A percentile compares a stretch with the other conserved stretches of the same genome.
Evolutionary conservation across 2,888 invertebrate species (phyloP).

Genomic region (Frankliniella intonsa): DNA sequence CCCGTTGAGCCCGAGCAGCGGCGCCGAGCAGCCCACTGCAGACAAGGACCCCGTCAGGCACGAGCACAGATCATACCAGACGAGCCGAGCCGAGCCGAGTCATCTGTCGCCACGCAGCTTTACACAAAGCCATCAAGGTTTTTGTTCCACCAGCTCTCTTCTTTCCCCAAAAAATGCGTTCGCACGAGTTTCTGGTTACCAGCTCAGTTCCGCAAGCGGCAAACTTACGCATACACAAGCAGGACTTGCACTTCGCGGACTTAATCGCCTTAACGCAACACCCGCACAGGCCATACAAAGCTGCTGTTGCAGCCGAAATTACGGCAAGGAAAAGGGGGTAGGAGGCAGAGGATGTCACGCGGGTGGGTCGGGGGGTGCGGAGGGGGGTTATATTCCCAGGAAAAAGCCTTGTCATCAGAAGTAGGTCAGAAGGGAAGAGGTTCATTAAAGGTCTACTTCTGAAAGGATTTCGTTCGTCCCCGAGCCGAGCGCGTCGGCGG

Average conservation of each 20-base stretch:
- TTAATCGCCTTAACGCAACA: no score
- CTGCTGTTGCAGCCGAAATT: background rate
- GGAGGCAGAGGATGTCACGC: background rate
- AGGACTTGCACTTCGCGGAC: background rate
- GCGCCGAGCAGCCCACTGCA: conserved; percentile 46
- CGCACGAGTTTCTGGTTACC: no score
- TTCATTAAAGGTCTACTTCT: no score
- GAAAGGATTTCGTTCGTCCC: no score
- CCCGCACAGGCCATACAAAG: background rate
- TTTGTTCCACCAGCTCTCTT: no score
- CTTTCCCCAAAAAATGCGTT: no score
- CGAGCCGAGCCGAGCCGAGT: no score
- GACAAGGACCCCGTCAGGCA: background rate
- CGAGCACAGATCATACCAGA: no score
- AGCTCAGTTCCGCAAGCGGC: background rate
- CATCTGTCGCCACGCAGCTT: no score
- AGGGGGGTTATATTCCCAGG: background rate
- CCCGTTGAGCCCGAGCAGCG: conserved; percentile 48
- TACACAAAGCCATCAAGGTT: no score
- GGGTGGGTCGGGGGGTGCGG: background rate
- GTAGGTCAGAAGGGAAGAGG: background rate
- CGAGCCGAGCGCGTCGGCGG: background rate
- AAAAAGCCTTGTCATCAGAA: background rate
- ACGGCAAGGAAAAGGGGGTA: background rate
- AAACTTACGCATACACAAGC: background rate